Percentiles rank a stretch among this genome's conserved stretches.
These are phyloP conservation scores for Smittia aterrima DNA, from an alignment of 2,888 invertebrate genomes.

Conservation along the genomic window DNA sequence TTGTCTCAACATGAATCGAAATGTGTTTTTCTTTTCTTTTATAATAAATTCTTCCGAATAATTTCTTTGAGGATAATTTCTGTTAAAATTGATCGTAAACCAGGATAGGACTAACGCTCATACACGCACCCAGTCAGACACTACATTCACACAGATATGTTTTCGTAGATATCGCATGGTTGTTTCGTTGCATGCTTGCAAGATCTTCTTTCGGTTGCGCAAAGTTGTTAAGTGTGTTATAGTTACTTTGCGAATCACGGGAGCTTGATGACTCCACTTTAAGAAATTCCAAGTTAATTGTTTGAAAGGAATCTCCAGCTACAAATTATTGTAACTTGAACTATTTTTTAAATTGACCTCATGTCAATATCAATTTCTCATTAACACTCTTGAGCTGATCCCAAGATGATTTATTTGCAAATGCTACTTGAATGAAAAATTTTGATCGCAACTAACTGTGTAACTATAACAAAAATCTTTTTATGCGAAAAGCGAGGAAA, in stretches of 20 bases:
- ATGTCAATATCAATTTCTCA: too few species aligned
- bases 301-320: too few species aligned
- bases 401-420: too few species aligned
- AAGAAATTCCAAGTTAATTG: too few species aligned
- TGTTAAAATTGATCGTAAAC: too few species aligned
- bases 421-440: too few species aligned
- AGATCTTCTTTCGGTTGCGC: constrained; percentile 42
- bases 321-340: too few species aligned
- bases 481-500: neutral
- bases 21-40: neutral
- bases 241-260: constrained; percentile 37
- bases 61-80: neutral
- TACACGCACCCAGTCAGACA: constrained; percentile 42
- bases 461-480: constrained; percentile 30
- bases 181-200: constrained; percentile 43
- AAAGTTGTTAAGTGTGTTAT: constrained; percentile 40
- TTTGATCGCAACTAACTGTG: too few species aligned
- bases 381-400: too few species aligned
- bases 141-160: constrained; percentile 51
- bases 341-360: too few species aligned
- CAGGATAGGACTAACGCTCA: too few species aligned
- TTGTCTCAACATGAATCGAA: neutral
- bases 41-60: too few species aligned
- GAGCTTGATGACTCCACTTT: constrained; percentile 12
- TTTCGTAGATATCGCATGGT: constrained; percentile 55